Evolutionary conservation across 2,888 invertebrate species (phyloP), one percentile per base, ranked within the genome.

Genomic region (Hipparchia semele): DNA sequence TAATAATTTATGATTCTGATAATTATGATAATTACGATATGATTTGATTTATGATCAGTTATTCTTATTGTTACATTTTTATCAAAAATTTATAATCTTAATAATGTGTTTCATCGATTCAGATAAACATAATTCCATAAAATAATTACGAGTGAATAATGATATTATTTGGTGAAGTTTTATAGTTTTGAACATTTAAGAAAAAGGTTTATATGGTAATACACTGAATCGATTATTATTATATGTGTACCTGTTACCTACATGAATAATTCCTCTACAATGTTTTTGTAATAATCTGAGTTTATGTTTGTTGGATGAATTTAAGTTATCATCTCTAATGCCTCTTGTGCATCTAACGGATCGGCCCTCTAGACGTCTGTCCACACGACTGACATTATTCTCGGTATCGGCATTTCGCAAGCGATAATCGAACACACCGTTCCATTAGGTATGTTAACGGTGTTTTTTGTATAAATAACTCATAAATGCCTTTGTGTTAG

Each of bases 331-430:
- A 54, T 71, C 72, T 71, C 72, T 73, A 56, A 71, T 76, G 70
- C 70, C 56, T 54, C 72, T 45, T 58, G 76, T 72, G 70, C 69
- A 71, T 59, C 71, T 80, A 80, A 80, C 80, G 80, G 80, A 60
- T 67, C 75, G 77, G 75, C 77, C 75, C 68, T 65, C 72, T 75
- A 23, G 61, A 23, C 71, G 75, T 77, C 73, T 78, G 78, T 76
- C 75, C 76, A 78, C 76, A 73, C 73, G 65, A 68, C 77, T 73
- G 71, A 77, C 76, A 71, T 70, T 66, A 70, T 70, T 68, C 67
- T 69, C 73, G 72, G 5, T 46, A 64, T 58, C 58, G 67, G 71
- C 72, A 71, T 74, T 75, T 76, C 77, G 71, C 73, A 73, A 69
- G 65, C 69, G 68, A 75, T 77, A 73, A 74, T 77, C 68, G 70